A percentile compares a stretch with the other conserved stretches of the same genome.
Evolutionary conservation across 2,797 vertebrate species (phyloP).

Genomic region (Melanotaenia nigrans): DNA sequence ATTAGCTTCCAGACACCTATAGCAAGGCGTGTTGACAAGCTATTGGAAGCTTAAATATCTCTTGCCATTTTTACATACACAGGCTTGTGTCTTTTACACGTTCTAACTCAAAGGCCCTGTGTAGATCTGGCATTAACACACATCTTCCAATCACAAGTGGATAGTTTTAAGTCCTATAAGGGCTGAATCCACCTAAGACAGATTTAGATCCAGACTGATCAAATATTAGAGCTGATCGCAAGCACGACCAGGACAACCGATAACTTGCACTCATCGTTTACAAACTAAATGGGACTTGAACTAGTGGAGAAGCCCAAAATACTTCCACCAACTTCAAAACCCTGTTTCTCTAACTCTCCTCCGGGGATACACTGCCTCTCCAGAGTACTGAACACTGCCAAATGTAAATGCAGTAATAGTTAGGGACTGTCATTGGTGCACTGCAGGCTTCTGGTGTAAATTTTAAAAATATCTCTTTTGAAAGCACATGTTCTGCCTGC

Average conservation of each 20-base stretch:
- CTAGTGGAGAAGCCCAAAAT: slow-evolving; percentile 23
- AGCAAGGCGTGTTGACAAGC: background rate
- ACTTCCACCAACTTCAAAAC: slow-evolving; percentile 27
- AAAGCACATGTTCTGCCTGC: slow-evolving; percentile 67
- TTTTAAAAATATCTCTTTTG: slow-evolving; percentile 69
- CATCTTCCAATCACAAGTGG: background rate
- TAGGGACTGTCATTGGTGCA: slow-evolving; percentile 31
- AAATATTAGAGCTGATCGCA: background rate
- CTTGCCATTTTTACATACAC: background rate
- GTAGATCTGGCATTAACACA: background rate
- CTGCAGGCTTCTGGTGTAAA: slow-evolving; percentile 50
- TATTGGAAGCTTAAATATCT: too few species aligned
- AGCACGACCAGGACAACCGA: background rate
- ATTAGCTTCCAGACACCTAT: background rate
- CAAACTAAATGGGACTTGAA: slow-evolving; percentile 11
- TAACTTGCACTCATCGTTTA: background rate
- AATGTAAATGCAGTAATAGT: slow-evolving; percentile 30
- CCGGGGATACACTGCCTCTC: slow-evolving; percentile 27
- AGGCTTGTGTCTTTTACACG: background rate
- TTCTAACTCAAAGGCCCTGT: background rate
- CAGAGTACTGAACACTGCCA: slow-evolving; percentile 17
- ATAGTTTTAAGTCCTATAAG: background rate
- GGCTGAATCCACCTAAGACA: background rate
- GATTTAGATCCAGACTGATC: background rate
- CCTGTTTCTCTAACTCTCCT: slow-evolving; percentile 22